These are phyloP conservation scores for Albula goreensis DNA, from an alignment of 2,113 vertebrate species.

Conservation along the genomic window DNA sequence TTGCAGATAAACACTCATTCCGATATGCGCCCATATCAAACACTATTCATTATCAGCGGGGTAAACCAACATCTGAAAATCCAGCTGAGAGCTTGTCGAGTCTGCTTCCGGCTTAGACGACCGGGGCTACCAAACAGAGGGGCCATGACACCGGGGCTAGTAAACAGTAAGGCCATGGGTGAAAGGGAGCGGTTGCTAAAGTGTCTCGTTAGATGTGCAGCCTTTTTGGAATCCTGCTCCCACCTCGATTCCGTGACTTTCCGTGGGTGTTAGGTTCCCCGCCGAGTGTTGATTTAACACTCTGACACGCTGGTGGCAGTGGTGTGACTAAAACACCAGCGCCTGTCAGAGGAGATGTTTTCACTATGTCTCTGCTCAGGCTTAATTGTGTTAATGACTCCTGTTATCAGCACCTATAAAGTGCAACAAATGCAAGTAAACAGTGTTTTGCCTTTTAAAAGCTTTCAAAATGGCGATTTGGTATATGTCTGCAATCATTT, in stretches of 20 bases:
- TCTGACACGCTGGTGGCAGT: not conserved
- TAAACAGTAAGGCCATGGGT: not conserved
- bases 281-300: constrained; percentile 11
- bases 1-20: not conserved
- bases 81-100: not conserved
- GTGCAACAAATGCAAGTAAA: not conserved
- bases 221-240: not conserved
- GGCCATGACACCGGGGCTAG: not conserved
- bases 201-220: not conserved
- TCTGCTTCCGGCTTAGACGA: not conserved
- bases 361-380: not conserved
- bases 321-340: constrained; percentile 3
- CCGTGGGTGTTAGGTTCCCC: not conserved
- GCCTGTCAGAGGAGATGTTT: not conserved
- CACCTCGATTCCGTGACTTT: constrained; percentile 2
- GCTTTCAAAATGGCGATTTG: not conserved
- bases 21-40: not conserved
- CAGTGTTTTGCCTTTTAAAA: not conserved
- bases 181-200: not conserved
- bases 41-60: not conserved
- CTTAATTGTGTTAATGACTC: constrained; percentile 2
- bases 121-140: not conserved
- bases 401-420: not conserved
- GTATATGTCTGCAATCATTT: not conserved
- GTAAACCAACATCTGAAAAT: not conserved